Evolutionary conservation across 2,113 vertebrate species (phyloP), one percentile per base, ranked within the genome.

Genomic region (Rhea americana): DNA sequence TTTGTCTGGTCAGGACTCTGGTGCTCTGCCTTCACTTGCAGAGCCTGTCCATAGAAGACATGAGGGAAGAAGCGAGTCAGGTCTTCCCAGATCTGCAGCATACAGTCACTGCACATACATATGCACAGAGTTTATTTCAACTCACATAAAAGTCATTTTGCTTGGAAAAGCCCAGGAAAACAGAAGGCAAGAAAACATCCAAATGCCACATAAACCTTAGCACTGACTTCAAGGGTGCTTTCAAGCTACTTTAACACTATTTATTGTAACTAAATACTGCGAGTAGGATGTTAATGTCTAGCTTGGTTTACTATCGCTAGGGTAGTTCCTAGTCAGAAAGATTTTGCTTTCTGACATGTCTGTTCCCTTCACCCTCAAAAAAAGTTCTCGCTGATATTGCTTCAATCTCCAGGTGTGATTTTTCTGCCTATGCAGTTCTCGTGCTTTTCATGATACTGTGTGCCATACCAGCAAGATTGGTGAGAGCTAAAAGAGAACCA

Each of bases 31-130:
- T 43, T 67, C 47, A 26, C 45, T 43, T n/a, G 50, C 80, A 86
- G 80, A 55, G n/a, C 47, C 24, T 55, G 37, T 55, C 45, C 66
- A 2, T 9, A 5, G 11, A 48, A 58, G 56, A 18, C 0, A 3
- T 15, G 43, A 21, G 62, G 50, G 21, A 62, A 53, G 19, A 35
- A 43, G 45, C 0, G 43, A 74, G 2, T 3, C 50, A 0, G 0
- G 7, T 15, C 61, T 2, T 68, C 41, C 68, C 73, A 62, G 41
- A 43, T 24, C 16, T 47, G 74, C 68, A 62, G 12, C 1, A 7
- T 17, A 13, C 51, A 55, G 5, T 74, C 76, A 35, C 86, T 45
- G 22, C 32, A 47, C 67, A 76, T 32, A 6, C 2, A 56, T 13
- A 43, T 8, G 47, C 2, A 30, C 5, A 72, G 4, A 45, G 20